Base-by-base conservation (phyloP, 2,888 invertebrate species). In the Mycogona germanica region DNA sequence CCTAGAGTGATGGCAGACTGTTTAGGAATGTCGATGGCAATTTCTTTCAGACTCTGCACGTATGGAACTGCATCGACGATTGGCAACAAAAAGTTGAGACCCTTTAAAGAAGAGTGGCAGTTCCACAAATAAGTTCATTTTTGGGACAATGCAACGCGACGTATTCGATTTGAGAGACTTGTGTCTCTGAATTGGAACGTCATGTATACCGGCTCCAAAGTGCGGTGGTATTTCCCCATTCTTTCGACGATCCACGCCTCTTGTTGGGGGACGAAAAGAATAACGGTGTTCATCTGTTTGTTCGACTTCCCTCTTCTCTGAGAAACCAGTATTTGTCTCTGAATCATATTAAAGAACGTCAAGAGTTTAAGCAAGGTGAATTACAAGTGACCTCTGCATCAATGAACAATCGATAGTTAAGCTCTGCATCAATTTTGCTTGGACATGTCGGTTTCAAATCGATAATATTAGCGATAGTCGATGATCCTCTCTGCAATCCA, bases 201-300 rank as follows among this genome's bases (percentile, higher is more conserved):
- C 35, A 42, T 19, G 42, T 14, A 42, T 63, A 75, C 75, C 12
- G 98, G 97, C 53, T 95, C 87, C 53, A 99, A 73, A 62, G 93
- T 87, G 67, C 87, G 78, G 69, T 87, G 81, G 72, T 91, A 99
- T 72, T 87, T 92, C 46, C 98, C 98, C 95, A 99, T 97, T 62
- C 97, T 76, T 70, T 98, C 98, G 0, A 97, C 87, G 57, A 98
- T 78, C 95, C 95, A 95, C 52, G 93, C 92, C 87, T 98, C 96
- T 77, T 99, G 98, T 70, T 98, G 97, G 3, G 98, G 98, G 23
- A 98, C 98, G 76, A 98, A 98, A 81, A 96, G 83, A 54, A 98
- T 73, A 58, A 89, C 74, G 6, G 95, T 95, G 73, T 98, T 98
- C 42, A 91, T 71, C 0, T 93, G 92, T 7, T 84, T 84, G 19